Evolutionary conservation across 2,888 invertebrate species (phyloP).

Genomic region (Eupithecia inturbata): DNA sequence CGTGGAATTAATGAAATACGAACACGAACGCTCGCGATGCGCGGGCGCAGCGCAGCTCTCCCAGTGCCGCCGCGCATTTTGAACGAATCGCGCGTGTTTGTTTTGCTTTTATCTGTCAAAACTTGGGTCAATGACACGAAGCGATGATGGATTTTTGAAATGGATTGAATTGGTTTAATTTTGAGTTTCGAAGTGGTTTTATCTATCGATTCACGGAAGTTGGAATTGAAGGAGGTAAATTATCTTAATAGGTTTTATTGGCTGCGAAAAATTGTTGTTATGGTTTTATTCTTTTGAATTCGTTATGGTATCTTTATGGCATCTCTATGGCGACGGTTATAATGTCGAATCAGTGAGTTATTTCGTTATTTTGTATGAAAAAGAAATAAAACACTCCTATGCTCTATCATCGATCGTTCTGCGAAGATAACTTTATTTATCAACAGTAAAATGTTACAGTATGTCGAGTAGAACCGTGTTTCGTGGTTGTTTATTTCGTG

Average conservation of each 20-base stretch:
- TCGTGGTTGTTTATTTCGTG: background rate
- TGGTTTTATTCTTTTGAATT: background rate
- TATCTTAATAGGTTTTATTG: background rate
- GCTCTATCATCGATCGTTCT: too few relatives aligned
- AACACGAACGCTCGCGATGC: slow-evolving; percentile 67
- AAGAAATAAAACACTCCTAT: background rate
- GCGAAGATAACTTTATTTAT: too few relatives aligned
- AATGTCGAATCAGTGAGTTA: background rate
- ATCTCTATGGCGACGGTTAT: background rate
- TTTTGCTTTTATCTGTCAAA: slow-evolving; percentile 55
- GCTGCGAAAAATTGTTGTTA: background rate
- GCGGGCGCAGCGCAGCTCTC: slow-evolving; percentile 61
- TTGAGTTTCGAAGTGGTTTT: slow-evolving; percentile 44
- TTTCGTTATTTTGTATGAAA: background rate
- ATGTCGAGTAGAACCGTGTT: background rate
- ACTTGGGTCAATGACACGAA: slow-evolving; percentile 63
- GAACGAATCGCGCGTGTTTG: slow-evolving; percentile 68
- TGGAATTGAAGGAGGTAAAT: background rate
- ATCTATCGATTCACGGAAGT: slow-evolving; percentile 42
- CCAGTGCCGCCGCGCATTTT: slow-evolving; percentile 75
- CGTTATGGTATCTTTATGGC: background rate
- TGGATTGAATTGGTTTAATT: slow-evolving; percentile 44
- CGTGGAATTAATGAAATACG: slow-evolving; percentile 76
- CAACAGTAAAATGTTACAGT: too few relatives aligned
- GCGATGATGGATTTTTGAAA: slow-evolving; percentile 42